Conservation (phyloP, 2,113 vertebrate species). For the Tiliqua scincoides region DNA sequence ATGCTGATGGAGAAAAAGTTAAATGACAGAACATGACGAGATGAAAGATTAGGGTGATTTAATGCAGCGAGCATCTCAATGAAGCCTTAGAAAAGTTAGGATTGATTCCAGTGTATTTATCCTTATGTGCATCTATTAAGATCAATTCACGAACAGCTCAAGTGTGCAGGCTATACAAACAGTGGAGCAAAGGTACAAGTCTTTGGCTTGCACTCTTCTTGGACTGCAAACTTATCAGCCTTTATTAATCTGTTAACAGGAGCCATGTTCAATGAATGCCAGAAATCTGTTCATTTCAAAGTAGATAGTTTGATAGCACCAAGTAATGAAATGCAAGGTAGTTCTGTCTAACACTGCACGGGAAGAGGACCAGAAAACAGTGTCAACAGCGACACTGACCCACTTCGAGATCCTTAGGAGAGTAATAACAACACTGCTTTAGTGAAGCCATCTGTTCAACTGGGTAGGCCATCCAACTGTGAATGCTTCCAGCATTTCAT, state of each 20-base stretch:
- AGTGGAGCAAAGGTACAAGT: too few relatives aligned
- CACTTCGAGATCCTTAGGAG: not conserved
- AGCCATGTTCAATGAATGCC: not conserved
- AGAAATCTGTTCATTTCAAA: not conserved
- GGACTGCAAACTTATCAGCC: too few relatives aligned
- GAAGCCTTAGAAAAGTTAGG: not conserved
- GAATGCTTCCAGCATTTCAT: slow-evolving; percentile 8
- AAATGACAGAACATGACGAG: not conserved
- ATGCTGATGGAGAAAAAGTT: not conserved
- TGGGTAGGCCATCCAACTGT: not conserved
- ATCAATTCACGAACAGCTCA: not conserved
- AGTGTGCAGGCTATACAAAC: not conserved
- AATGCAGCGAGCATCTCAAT: not conserved
- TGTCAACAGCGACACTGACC: not conserved
- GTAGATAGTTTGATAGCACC: not conserved
- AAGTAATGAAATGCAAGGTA: not conserved
- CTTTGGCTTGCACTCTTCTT: not conserved
- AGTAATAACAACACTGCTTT: slow-evolving; percentile 10
- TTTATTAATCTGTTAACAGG: not conserved
- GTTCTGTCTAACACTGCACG: not conserved
- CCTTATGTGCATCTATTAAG: not conserved
- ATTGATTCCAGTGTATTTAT: not conserved
- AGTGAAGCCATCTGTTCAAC: slow-evolving; percentile 4
- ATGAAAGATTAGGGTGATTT: slow-evolving; percentile 1
- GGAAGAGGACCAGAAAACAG: not conserved